Evolutionary conservation across 2,113 vertebrate genomes (phyloP).

Genomic region (Trogon melanurus): DNA sequence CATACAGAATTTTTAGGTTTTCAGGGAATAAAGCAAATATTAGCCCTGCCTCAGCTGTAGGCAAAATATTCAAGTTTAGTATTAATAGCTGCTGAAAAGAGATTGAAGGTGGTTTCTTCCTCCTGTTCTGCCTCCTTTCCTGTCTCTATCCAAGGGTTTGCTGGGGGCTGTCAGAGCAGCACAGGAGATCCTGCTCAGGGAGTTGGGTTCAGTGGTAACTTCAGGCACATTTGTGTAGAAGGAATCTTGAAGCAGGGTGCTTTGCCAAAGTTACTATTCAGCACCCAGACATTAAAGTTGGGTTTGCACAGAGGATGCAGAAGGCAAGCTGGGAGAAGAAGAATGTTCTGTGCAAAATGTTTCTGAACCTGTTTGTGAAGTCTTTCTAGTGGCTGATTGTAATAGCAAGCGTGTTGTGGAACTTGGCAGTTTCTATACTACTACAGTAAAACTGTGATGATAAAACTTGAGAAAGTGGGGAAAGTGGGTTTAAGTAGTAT

Average conservation of each 20-base stretch:
- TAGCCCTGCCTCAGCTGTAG: not conserved
- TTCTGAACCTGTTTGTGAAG: accelerated
- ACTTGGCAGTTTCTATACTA: not conserved
- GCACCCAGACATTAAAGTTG: not conserved
- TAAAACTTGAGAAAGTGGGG: not conserved
- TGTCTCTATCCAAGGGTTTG: not conserved
- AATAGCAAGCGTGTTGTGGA: not conserved
- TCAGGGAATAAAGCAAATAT: not conserved
- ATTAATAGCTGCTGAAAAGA: not conserved
- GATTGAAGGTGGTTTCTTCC: not conserved
- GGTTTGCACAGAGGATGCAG: not conserved
- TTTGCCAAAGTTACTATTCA: too few species aligned
- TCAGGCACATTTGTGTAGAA: not conserved
- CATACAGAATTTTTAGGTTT: not conserved
- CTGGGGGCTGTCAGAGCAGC: not conserved
- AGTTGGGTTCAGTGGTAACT: not conserved
- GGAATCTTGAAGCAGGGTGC: not conserved
- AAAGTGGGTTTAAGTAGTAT: not conserved
- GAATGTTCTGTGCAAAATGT: not conserved
- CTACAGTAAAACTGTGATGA: not conserved
- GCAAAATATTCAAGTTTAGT: not conserved
- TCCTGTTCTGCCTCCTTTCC: not conserved
- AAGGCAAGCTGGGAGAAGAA: not conserved
- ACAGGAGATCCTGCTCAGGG: not conserved
- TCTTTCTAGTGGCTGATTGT: not conserved